phyloP scores from a whole-genome alignment of 2,888 invertebrate genomes.

The Margaritifera margaritifera region DNA sequence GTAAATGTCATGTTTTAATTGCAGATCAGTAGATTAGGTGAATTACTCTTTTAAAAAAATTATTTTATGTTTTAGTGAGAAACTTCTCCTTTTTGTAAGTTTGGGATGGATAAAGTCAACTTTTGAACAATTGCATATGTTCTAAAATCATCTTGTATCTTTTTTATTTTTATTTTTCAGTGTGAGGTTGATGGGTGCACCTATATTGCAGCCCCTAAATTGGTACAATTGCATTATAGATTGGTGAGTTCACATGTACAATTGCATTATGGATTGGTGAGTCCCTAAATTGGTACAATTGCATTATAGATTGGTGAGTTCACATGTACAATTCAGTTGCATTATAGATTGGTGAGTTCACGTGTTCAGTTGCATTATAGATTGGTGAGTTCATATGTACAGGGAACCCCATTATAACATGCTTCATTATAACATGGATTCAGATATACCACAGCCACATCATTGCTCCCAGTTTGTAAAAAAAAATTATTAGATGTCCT shows the following conservation, averaged over 20 bases:
- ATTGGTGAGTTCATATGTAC: slow-evolving; percentile 76
- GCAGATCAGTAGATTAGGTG: not conserved
- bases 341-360: slow-evolving; percentile 75
- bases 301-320: slow-evolving; percentile 81
- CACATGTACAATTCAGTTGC: not conserved
- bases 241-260: slow-evolving; percentile 73
- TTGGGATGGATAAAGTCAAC: not conserved
- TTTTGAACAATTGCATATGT: not conserved
- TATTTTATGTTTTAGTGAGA: not conserved
- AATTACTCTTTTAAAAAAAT: not conserved
- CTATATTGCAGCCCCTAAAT: slow-evolving; percentile 84
- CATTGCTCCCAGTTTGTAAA: too few relatives aligned
- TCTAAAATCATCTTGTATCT: not conserved
- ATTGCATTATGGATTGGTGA: not conserved
- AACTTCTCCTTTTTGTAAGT: not conserved
- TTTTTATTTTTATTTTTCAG: slow-evolving; percentile 47
- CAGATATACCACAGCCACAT: too few relatives aligned
- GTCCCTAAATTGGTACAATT: slow-evolving; percentile 85
- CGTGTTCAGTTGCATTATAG: slow-evolving; percentile 86
- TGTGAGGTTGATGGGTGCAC: slow-evolving; percentile 88
- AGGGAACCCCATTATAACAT: too few relatives aligned
- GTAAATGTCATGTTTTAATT: too few relatives aligned
- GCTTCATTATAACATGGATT: too few relatives aligned
- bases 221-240: slow-evolving; percentile 86
- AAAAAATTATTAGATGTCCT: too few relatives aligned